These are phyloP conservation scores for Cryptosula pallasiana DNA, from an alignment of 2,888 invertebrate species.

Conservation along the genomic window DNA sequence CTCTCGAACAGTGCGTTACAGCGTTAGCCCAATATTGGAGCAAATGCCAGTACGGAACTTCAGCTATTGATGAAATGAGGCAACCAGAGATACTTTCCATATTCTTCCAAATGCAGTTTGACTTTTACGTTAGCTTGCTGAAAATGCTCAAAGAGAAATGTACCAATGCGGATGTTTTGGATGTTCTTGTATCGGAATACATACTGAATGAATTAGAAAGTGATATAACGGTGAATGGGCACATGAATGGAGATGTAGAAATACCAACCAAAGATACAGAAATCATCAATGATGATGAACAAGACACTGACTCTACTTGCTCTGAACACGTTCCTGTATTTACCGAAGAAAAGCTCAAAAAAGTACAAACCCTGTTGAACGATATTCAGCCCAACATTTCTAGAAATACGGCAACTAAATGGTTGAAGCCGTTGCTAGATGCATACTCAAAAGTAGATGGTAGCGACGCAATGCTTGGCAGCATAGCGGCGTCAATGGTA, in stretches of 20 bases:
- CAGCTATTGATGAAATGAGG: not conserved
- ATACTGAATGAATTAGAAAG: not conserved
- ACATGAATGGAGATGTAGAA: not conserved
- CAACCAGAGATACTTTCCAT: not conserved
- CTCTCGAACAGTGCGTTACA: not conserved
- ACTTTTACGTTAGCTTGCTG: not conserved
- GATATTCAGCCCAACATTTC: not conserved
- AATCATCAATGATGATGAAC: not conserved
- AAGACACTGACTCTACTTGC: not conserved
- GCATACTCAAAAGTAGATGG: not conserved
- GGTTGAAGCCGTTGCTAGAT: constrained; percentile 3
- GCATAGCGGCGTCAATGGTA: constrained; percentile 10
- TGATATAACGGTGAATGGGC: not conserved
- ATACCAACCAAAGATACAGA: not conserved
- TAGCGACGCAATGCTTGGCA: not conserved
- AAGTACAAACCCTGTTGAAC: not conserved
- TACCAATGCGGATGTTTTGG: not conserved
- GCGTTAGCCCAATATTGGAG: not conserved
- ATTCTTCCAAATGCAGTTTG: constrained; percentile 5
- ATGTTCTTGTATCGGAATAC: not conserved
- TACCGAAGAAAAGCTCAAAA: not conserved
- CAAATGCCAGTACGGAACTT: not conserved
- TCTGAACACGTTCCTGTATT: not conserved
- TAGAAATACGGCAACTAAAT: not conserved
- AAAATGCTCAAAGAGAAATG: not conserved